These are phyloP conservation scores for Thunnus thynnus DNA, from an alignment of 2,113 vertebrate species.

Conservation along the genomic window DNA sequence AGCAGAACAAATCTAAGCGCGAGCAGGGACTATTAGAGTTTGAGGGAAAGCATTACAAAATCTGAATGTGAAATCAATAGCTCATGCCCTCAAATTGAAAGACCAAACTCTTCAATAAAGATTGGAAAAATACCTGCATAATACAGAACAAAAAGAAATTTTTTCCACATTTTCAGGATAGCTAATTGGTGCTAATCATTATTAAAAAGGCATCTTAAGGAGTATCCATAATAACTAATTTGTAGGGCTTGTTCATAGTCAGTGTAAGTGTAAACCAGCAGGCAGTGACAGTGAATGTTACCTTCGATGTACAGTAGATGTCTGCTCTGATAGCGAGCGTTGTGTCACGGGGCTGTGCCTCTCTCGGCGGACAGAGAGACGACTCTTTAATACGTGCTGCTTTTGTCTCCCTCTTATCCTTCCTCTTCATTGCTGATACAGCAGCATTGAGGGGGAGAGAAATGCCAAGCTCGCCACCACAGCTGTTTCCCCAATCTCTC, in stretches of 20 bases:
- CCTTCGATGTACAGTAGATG: conserved; percentile 19
- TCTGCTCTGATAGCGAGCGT: conserved; percentile 22
- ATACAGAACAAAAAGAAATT: not conserved
- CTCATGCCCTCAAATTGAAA: no score
- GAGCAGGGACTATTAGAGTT: no score
- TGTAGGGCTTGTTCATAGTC: conserved; percentile 8
- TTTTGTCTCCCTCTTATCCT: conserved; percentile 63
- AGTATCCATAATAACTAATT: not conserved
- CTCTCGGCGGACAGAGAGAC: conserved; percentile 30
- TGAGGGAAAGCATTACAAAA: no score
- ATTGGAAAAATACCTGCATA: no score
- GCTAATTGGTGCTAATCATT: not conserved
- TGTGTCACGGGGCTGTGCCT: conserved; percentile 38
- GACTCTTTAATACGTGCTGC: conserved; percentile 39
- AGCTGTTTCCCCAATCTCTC: conserved; percentile 76
- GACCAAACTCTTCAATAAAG: no score
- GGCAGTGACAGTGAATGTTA: conserved; percentile 17
- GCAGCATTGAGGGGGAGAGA: conserved; percentile 58
- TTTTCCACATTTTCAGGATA: not conserved
- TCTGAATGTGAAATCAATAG: no score
- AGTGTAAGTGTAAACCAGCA: conserved; percentile 26
- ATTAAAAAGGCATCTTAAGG: not conserved
- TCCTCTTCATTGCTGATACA: conserved; percentile 72
- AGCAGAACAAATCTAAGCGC: no score
- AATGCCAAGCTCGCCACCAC: conserved; percentile 59